Evolutionary conservation across 2,797 vertebrate species (phyloP), one percentile per base, ranked within the genome.

Genomic region (Pelodytes ibericus): DNA sequence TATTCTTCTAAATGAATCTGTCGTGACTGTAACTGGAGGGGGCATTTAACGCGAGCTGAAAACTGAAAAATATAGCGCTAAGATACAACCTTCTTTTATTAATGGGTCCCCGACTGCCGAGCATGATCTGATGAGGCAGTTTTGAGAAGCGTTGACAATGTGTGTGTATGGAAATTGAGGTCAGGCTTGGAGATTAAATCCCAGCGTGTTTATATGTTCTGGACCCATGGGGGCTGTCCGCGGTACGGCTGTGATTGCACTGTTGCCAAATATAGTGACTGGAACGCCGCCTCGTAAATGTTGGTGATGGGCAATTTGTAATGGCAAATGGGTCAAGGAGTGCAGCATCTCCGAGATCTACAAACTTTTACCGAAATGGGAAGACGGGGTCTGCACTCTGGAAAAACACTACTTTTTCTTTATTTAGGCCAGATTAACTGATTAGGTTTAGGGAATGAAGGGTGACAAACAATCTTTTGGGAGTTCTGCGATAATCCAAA

Each of bases 11-110:
- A 3, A 57, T 30, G 10, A 4, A 49, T 47, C 11, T 0, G 0
- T 31, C 25, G 47, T 53, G 0, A 0, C 18, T 10, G 16, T 70
- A 18, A 30, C 22, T 10, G n/a, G 59, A 70, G 31, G 62, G 53
- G 4, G 70, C 49, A 26, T 79, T 82, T 71, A 79, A 81, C 69
- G n/a, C n/a, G 47, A 72, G 41, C 22, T 69, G 62, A 70, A 76
- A 22, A 24, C 44, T 39, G 59, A 56, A n/a, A 36, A 22, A 74
- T n/a, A 29, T 10, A 13, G 24, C 0, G 13, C 47, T 0, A 0
- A 24, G 76, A 29, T 57, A 72, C 76, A 71, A 33, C 27, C 20
- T 27, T 59, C n/a, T 39, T 47, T 8, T 44, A 30, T 49, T 33
- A 49, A 59, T 64, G 27, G 41, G 57, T 47, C 65, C 56, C 58